Evolutionary conservation across 1,140 invertebrate species (phyloP).

Genomic region (Meloidogyne hapla): DNA sequence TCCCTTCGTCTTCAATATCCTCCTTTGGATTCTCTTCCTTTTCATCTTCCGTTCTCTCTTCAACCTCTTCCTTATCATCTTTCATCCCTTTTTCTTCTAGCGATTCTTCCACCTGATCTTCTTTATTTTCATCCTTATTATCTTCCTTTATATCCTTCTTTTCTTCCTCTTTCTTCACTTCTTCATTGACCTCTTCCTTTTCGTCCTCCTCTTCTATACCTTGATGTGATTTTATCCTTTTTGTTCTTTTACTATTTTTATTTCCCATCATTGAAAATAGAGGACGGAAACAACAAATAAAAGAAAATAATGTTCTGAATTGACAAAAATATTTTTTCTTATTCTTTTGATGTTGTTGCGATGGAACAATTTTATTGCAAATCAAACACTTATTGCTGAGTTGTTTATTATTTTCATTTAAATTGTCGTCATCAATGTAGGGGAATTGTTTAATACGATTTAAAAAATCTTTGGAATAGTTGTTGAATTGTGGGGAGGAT

Average conservation of each 20-base stretch:
- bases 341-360: not conserved
- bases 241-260: not conserved
- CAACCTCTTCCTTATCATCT: not conserved
- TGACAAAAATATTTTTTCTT: not conserved
- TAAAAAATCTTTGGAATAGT: not conserved
- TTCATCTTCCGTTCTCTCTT: not conserved
- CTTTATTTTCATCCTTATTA: not conserved
- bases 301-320: not conserved
- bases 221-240: not conserved
- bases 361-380: not conserved
- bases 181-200: not conserved
- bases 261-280: not conserved
- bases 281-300: not conserved
- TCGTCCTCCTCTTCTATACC: not conserved
- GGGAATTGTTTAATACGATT: not conserved
- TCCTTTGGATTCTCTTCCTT: too few relatives aligned
- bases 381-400: not conserved
- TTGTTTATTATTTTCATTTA: not conserved
- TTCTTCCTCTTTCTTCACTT: not conserved
- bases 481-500: not conserved
- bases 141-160: not conserved
- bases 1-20: conserved; percentile 4
- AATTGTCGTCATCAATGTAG: conserved; percentile 4
- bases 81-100: not conserved
- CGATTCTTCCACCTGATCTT: not conserved